Conservation (phyloP, 2,888 invertebrate species). For the Drosophila multiciliata region DNA sequence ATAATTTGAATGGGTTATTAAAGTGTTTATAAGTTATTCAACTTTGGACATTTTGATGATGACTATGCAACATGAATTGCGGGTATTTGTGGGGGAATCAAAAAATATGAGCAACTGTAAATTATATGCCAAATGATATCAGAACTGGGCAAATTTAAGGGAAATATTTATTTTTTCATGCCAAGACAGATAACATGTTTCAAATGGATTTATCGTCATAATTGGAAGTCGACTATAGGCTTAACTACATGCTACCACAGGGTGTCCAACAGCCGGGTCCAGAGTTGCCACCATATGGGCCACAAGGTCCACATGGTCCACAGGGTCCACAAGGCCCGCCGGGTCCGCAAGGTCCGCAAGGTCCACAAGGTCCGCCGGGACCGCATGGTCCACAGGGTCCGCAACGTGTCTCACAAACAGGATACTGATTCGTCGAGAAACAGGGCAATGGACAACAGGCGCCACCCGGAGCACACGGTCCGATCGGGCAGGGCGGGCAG, state of each 20-base stretch:
- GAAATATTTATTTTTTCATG: constrained; percentile 6
- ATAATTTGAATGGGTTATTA: constrained; percentile 54
- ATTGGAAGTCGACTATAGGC: not conserved
- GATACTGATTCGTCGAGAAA: constrained; percentile 31
- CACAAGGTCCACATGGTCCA: constrained; percentile 42
- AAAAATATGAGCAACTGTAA: not conserved
- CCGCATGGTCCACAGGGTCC: constrained; percentile 21
- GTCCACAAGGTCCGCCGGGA: constrained; percentile 11
- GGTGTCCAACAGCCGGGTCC: not conserved
- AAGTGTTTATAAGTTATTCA: not conserved
- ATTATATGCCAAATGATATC: not conserved
- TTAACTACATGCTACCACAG: constrained; percentile 1
- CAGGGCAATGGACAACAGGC: constrained; percentile 71
- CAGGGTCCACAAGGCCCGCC: constrained; percentile 6
- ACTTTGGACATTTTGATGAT: not conserved
- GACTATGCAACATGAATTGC: not conserved
- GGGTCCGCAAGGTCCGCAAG: constrained; percentile 2
- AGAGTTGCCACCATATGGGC: constrained; percentile 15
- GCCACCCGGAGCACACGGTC: constrained; percentile 65
- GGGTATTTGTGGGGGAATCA: too few relatives aligned
- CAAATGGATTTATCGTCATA: not conserved
- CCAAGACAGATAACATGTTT: constrained; percentile 7
- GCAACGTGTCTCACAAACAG: constrained; percentile 48
- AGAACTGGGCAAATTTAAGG: not conserved
- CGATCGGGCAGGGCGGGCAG: constrained; percentile 31